Evolutionary conservation across 2,113 vertebrate genomes (phyloP), one percentile per base, ranked within the genome.

Genomic region (Tachysurus fulvidraco): DNA sequence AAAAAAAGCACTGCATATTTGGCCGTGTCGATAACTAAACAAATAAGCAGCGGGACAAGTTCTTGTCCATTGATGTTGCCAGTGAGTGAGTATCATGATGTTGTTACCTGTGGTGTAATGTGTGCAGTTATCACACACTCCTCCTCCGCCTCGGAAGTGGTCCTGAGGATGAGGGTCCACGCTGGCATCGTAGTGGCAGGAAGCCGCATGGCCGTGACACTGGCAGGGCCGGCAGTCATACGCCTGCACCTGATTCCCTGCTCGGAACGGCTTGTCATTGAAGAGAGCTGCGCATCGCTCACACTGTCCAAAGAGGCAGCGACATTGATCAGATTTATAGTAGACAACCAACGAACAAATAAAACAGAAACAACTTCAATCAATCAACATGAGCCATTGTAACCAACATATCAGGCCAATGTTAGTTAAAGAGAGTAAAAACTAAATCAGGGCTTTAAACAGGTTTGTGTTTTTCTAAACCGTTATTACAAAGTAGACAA

Each of bases 251-350:
- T 96, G 96, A 90, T 97, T 95, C 86, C 97, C 96, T 84, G 93
- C 92, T 88, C 73, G 94, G 91, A 98, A 99, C 28, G 96, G 95
- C 90, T 99, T 99, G 93, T 97, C 96, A 0, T 97, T 97, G 93
- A 96, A 96, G 76, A 99, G 94, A 0, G 95, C 94, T 44, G 93
- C 90, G 88, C 97, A 99, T 23, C 5, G 94, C n/a, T 96, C 94
- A 36, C 97, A 98, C 97, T 98, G 92, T 54, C 52, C 85, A 19
- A 60, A 44, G 59, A 89, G 54, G 84, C 44, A 83, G 55, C 19
- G 41, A 84, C 52, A 89, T 55, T 78, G 41, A 46, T 83, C 60
- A 79, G 50, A 83, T n/a, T 54, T 28, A 84, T 62, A 60, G 17
- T 62, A 85, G 28, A 85, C 12, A 84, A 54, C 86, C 87, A 73